Evolutionary conservation across 2,797 vertebrate species (phyloP), one percentile per base, ranked within the genome.

Genomic region (Anguilla megastoma): DNA sequence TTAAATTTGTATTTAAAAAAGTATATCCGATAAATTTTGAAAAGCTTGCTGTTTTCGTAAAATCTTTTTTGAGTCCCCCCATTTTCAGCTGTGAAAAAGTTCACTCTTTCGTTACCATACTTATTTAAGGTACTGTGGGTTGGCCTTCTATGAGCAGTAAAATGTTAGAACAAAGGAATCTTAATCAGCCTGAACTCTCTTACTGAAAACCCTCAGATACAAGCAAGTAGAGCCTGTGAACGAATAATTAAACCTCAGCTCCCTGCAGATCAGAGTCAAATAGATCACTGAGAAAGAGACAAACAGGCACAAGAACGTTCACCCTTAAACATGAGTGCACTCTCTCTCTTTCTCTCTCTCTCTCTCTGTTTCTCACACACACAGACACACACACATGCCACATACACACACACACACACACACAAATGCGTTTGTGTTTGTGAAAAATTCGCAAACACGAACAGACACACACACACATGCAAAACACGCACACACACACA

Each of bases 191-290:
- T 58, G 45, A 58, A 50, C 48, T 45, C 27, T 83, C n/a, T 2
- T 50, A 3, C 80, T 83, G 18, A 83, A 45, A n/a, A 24, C 6
- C 36, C 79, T 83, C 24, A n/a, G 27, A 83, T 12, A 52, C 80
- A 83, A 83, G 80, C 80, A 83, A 83, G 80, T 50, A 8, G n/a
- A 50, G 45, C 21, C 41, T n/a, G 80, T 54, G 52, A 84, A 54
- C 48, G 52, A 21, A 84, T n/a, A 54, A 50, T 48, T 52, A 50
- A 82, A 45, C 36, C 48, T 27, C 41, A 54, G n/a, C 36, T 52
- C 80, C 80, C 10, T 41, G 10, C 69, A 27, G 69, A n/a, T 10
- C 30, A 33, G 27, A 74, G 69, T 30, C 69, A 74, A 33, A 33
- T 74, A 76, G 30, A 10, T 76, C 71, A 76, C 71, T 71, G 63